Base-by-base conservation (phyloP, 2,113 vertebrate species). In the Hippocampus abdominalis region DNA sequence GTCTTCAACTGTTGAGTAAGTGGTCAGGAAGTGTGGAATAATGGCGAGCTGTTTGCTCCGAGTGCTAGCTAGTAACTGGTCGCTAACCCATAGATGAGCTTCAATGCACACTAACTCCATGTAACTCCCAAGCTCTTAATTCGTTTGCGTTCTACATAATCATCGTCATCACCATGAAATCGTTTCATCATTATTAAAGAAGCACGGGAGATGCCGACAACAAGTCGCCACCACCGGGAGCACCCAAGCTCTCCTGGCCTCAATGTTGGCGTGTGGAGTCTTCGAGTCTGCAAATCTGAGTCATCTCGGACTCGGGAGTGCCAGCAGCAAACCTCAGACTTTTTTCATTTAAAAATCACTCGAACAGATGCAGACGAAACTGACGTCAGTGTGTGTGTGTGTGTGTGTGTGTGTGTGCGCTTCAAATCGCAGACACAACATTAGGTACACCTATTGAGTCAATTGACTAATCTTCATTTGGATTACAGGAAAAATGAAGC, bases 201-300 rank as follows among this genome's bases (percentile, higher is more conserved):
- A 63, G 16, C 36, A 21, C 16, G n/a, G 8, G 2, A 8, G 8
- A 2, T 9, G 48, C 18, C 15, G 48, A 49, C 4, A 18, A 4
- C 16, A 53, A 53, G 21, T 12, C 42, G 12, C 32, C 69, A 40
- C 16, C 13, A 59, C 51, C 69, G 46, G 2, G 64, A 73, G 69
- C 29, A 23, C 42, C 63, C 36, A 12, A 11, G 13, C 61, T 46
- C 48, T 74, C 69, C 69, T 74, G 64, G 61, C 27, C n/a, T 44
- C 74, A 60, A 70, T 72, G 59, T 64, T 46, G 44, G 57, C 49
- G 73, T 74, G 73, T 72, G 75, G 75, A 86, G 83, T 74, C 80
- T 84, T 75, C 29, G 60, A 76, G 76, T 86, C 72, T 85, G 60
- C 32, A 71, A 62, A 72, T 53, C 81, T 80, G 80, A 82, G 76